These are phyloP conservation scores for Urocolius indicus DNA, from an alignment of 2,113 vertebrate genomes.

Conservation along the genomic window DNA sequence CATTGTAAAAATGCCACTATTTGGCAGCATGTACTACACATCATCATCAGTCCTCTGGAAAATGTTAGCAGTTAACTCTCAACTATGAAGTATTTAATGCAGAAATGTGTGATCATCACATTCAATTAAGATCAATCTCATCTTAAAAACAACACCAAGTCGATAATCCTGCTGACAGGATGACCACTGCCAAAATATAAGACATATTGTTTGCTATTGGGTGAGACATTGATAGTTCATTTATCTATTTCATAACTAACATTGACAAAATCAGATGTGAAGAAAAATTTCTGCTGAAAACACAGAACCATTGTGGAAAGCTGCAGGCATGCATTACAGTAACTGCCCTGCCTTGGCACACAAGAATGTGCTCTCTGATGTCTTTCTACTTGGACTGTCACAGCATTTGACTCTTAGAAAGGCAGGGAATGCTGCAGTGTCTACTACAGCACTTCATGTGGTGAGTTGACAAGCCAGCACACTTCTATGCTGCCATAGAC, in stretches of 20 bases:
- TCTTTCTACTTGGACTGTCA: not conserved
- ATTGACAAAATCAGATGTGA: not conserved
- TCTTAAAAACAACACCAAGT: not conserved
- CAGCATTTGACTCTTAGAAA: not conserved
- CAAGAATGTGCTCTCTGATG: not conserved
- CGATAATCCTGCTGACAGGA: not conserved
- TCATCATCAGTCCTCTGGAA: not conserved
- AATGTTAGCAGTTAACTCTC: not conserved
- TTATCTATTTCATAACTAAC: not conserved
- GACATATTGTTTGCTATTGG: not conserved
- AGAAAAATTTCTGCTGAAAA: not conserved
- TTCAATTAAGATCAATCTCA: not conserved
- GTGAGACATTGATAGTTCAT: not conserved
- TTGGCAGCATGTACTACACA: not conserved
- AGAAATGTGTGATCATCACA: not conserved
- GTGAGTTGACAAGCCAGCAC: not conserved
- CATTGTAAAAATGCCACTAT: not conserved
- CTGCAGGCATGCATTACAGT: not conserved
- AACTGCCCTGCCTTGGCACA: not conserved
- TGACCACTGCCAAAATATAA: not conserved
- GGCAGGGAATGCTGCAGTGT: not conserved
- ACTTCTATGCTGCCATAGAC: not conserved
- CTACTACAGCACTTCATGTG: not conserved
- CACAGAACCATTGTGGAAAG: not conserved
- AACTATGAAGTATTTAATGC: not conserved